Evolutionary conservation across 1,140 invertebrate genomes (phyloP).

Genomic region (Psilanteris sp.): DNA sequence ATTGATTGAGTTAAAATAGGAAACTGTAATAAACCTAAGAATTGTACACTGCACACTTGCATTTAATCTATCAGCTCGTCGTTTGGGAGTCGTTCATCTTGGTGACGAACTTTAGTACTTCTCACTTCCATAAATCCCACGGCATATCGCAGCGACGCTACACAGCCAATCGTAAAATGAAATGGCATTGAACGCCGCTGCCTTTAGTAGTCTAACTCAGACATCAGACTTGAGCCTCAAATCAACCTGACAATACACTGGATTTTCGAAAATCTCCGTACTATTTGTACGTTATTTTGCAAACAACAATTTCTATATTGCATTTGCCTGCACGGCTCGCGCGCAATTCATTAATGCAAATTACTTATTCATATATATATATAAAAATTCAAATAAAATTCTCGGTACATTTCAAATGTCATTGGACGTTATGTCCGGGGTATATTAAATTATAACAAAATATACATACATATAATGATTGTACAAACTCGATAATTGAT

Average conservation of each 20-base stretch:
- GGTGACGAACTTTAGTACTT: slow-evolving; percentile 62
- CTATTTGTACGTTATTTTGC: slow-evolving; percentile 33
- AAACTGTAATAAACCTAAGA: slow-evolving; percentile 47
- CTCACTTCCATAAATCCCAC: slow-evolving; percentile 60
- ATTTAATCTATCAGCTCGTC: slow-evolving; percentile 60
- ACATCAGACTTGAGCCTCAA: slow-evolving; percentile 30
- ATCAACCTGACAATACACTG: slow-evolving; percentile 57
- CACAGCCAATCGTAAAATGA: slow-evolving; percentile 63
- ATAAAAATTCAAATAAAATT: too few species aligned
- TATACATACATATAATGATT: too few species aligned
- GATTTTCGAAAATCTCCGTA: slow-evolving; percentile 47
- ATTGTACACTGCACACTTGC: slow-evolving; percentile 43
- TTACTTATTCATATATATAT: too few species aligned
- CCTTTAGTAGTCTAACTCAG: slow-evolving; percentile 39
- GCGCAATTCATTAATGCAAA: too few species aligned
- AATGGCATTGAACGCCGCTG: slow-evolving; percentile 36
- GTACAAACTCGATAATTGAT: too few species aligned
- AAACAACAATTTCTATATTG: slow-evolving; percentile 37
- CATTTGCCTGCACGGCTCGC: slow-evolving; percentile 13
- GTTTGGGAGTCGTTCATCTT: slow-evolving; percentile 61
- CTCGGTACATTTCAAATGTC: too few species aligned
- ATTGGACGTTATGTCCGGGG: too few species aligned
- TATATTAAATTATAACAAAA: too few species aligned
- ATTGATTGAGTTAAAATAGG: slow-evolving; percentile 46
- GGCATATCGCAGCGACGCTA: slow-evolving; percentile 54